Evolutionary conservation across 2,113 vertebrate species (phyloP).

Genomic region (Oryzias curvinotus): DNA sequence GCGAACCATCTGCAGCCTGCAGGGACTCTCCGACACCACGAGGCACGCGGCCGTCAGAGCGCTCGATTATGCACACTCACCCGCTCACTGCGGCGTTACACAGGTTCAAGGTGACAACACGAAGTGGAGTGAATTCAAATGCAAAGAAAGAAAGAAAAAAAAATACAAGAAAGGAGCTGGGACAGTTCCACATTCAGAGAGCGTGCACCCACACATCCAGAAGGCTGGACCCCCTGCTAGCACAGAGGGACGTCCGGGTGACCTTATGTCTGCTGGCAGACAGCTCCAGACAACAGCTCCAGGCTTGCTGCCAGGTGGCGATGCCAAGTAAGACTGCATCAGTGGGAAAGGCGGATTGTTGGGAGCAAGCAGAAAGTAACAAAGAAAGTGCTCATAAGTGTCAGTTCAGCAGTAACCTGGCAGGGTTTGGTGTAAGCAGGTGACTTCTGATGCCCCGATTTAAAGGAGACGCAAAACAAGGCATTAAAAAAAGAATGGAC

Average conservation of each 20-base stretch:
- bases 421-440: not conserved
- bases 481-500: too few species aligned
- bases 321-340: conserved; percentile 53
- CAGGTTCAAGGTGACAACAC: conserved; percentile 46
- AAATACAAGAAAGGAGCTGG: conserved; percentile 14
- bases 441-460: too few species aligned
- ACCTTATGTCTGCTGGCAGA: conserved; percentile 68
- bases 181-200: conserved; percentile 31
- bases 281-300: conserved; percentile 59
- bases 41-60: conserved; percentile 21
- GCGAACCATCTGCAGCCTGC: conserved; percentile 68
- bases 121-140: conserved; percentile 1
- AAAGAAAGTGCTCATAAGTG: conserved; percentile 21
- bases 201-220: conserved; percentile 16
- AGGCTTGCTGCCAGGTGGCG: conserved; percentile 65
- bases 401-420: conserved; percentile 22
- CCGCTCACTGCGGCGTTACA: conserved; percentile 34
- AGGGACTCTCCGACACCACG: conserved; percentile 46
- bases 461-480: too few species aligned
- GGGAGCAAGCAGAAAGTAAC: conserved; percentile 9
- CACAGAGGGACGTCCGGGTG: conserved; percentile 52
- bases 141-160: conserved; percentile 28
- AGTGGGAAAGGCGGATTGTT: not conserved
- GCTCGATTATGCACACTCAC: conserved; percentile 26
- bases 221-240: conserved; percentile 40